Conservation (phyloP, 1,140 invertebrate genomes). For the Brachionus koreanus region DNA sequence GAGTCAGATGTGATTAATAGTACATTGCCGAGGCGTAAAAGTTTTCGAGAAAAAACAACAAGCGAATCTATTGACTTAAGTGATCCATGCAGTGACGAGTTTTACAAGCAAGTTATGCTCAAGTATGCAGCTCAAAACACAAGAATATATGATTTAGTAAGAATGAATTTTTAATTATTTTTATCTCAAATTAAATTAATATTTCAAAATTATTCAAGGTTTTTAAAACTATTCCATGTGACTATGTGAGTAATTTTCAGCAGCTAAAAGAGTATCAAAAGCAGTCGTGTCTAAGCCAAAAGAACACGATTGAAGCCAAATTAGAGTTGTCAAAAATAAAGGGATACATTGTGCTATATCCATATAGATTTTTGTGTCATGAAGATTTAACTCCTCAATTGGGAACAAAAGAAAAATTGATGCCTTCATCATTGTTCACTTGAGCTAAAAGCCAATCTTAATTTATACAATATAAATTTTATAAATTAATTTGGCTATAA, state of each 20-base stretch:
- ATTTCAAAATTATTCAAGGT: not conserved
- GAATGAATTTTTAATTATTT: not conserved
- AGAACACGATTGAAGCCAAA: not conserved
- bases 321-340: not conserved
- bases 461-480: not conserved
- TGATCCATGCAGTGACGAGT: constrained; percentile 73
- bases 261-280: constrained; percentile 42
- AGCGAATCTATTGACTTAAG: constrained; percentile 56
- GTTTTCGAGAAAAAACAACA: not conserved
- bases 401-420: constrained; percentile 33
- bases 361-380: constrained; percentile 14
- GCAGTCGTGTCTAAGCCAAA: not conserved
- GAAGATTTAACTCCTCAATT: constrained; percentile 33
- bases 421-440: constrained; percentile 30
- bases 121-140: constrained; percentile 14
- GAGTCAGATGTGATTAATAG: not conserved
- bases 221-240: constrained; percentile 41
- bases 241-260: constrained; percentile 33
- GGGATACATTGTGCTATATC: constrained; percentile 33
- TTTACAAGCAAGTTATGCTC: constrained; percentile 66
- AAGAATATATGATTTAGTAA: not conserved
- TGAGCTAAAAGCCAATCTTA: not conserved
- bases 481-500: not conserved
- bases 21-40: not conserved
- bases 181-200: not conserved